These are phyloP conservation scores for Chaetodon trifascialis DNA, from an alignment of 2,113 vertebrate genomes.

Conservation along the genomic window DNA sequence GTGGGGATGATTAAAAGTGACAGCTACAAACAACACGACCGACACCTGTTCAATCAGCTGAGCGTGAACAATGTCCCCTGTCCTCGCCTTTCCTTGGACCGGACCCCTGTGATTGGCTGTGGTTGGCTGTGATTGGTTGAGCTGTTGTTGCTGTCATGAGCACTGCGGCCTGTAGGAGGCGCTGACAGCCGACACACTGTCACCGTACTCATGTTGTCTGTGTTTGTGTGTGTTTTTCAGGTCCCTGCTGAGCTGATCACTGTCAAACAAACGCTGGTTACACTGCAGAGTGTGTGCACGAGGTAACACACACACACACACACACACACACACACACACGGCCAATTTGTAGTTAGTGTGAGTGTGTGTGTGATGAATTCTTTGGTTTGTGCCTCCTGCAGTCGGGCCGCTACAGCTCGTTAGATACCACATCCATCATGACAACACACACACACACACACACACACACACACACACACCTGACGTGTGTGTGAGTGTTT, in stretches of 20 bases:
- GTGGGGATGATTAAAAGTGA: no score
- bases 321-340: not conserved
- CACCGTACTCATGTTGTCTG: no score
- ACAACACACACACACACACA: constrained; percentile 5
- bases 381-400: constrained; percentile 13
- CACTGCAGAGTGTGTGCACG: constrained; percentile 7
- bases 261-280: constrained; percentile 25
- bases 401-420: constrained; percentile 19
- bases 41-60: no score
- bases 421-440: constrained; percentile 30
- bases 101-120: no score
- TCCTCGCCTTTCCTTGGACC: no score
- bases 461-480: not conserved
- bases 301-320: constrained; percentile 27
- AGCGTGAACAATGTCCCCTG: no score
- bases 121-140: no score
- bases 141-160: not conserved
- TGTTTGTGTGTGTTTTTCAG: constrained; percentile 41
- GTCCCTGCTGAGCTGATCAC: constrained; percentile 23
- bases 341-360: constrained; percentile 27
- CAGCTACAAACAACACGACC: no score
- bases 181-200: not conserved
- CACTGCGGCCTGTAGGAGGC: not conserved
- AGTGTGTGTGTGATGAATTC: constrained; percentile 10
- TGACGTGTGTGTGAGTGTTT: not conserved